phyloP scores from a whole-genome alignment of 2,888 invertebrate genomes.

The Ophion ellenae region DNA sequence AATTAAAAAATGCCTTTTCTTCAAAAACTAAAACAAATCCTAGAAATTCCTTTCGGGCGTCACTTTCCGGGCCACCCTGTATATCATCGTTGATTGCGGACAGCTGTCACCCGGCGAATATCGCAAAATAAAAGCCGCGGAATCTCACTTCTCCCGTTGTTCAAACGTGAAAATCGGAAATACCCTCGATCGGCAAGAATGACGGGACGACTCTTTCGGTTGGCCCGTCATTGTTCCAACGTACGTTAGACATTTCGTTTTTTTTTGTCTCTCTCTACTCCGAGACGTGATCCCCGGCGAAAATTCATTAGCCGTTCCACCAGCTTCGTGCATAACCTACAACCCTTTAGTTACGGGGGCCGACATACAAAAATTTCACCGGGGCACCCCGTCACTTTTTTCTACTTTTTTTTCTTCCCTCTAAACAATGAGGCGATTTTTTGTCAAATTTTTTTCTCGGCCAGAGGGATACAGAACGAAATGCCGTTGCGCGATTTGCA shows the following conservation, averaged over 20 bases:
- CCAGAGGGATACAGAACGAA: slow-evolving; percentile 70
- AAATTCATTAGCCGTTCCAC: slow-evolving; percentile 75
- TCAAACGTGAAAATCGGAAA: slow-evolving; percentile 31
- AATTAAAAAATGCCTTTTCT: too few species aligned
- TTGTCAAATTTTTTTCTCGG: slow-evolving; percentile 51
- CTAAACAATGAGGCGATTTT: slow-evolving; percentile 68
- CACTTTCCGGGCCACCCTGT: neutral
- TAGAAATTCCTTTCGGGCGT: neutral
- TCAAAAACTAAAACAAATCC: too few species aligned
- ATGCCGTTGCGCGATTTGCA: slow-evolving; percentile 79
- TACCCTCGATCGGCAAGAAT: slow-evolving; percentile 26
- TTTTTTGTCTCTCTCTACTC: slow-evolving; percentile 19
- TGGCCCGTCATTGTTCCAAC: slow-evolving; percentile 42
- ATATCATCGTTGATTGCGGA: slow-evolving; percentile 18
- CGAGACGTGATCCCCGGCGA: slow-evolving; percentile 57
- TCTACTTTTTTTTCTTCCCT: slow-evolving; percentile 32
- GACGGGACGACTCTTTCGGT: slow-evolving; percentile 44
- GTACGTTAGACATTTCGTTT: slow-evolving; percentile 47
- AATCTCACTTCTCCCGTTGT: neutral
- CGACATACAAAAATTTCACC: slow-evolving; percentile 17
- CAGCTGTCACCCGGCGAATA: slow-evolving; percentile 23
- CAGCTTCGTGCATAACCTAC: slow-evolving; percentile 32
- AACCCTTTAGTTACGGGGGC: slow-evolving; percentile 49
- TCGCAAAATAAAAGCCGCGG: neutral
- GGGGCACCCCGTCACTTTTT: slow-evolving; percentile 37